A percentile compares a stretch with the other conserved stretches of the same genome.
phyloP scores from a whole-genome alignment of 2,797 vertebrate species.

The Gouania willdenowi region DNA sequence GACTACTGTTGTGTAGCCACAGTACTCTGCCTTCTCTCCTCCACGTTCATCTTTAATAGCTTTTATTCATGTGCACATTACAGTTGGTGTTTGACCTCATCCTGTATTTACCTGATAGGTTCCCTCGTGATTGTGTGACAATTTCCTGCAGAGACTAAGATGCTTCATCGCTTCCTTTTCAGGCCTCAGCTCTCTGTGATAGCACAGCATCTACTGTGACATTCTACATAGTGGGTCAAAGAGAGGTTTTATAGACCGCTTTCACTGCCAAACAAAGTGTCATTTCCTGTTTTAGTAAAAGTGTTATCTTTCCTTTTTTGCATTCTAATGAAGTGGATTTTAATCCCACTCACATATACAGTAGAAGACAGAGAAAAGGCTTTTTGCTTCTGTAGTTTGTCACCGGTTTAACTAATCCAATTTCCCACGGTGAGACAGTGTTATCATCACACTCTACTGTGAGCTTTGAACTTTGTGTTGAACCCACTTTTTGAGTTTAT shows the following conservation, averaged over 20 bases:
- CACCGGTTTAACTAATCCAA: constrained; percentile 66
- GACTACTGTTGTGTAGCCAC: constrained; percentile 8
- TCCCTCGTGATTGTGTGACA: constrained; percentile 1
- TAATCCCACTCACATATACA: constrained; percentile 52
- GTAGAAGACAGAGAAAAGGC: constrained; percentile 41
- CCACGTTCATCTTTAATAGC: constrained; percentile 16
- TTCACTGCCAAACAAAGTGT: constrained; percentile 44
- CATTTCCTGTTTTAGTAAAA: constrained; percentile 32
- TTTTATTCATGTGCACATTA: constrained; percentile 27
- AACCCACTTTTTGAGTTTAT: constrained; percentile 30
- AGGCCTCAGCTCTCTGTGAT: constrained; percentile 37
- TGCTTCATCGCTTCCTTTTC: constrained; percentile 21
- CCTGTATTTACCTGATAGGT: constrained; percentile 10
- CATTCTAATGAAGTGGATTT: constrained; percentile 37
- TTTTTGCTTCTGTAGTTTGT: constrained; percentile 48
- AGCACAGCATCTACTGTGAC: constrained; percentile 27
- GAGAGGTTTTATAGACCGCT: constrained; percentile 28
- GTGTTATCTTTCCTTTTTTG: constrained; percentile 35
- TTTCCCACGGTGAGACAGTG: constrained; percentile 49
- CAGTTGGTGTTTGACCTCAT: constrained; percentile 33
- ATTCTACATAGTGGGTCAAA: constrained; percentile 49
- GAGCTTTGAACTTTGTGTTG: constrained; percentile 55
- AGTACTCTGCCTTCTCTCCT: constrained; percentile 11
- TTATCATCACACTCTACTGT: constrained; percentile 57
- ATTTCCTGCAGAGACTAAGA: constrained; percentile 1